These are phyloP conservation scores for Drosophila mauritiana DNA, from an alignment of 1,140 invertebrate genomes.

Conservation along the genomic window DNA sequence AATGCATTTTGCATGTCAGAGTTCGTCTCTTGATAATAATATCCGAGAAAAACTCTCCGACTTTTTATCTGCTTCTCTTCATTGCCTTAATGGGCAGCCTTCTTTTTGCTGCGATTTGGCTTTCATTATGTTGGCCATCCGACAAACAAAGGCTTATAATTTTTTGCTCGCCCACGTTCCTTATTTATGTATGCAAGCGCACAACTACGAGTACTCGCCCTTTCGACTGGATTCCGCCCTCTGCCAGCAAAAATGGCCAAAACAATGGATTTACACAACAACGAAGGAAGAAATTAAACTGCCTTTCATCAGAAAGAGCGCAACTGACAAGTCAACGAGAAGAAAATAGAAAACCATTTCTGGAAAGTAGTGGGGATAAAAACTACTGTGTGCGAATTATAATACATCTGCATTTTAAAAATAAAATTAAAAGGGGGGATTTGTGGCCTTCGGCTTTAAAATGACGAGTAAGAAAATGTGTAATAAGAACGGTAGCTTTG, in stretches of 20 bases:
- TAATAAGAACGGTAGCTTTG: conserved; percentile 27
- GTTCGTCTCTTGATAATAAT: conserved; percentile 69
- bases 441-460: conserved; percentile 4
- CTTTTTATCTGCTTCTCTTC: conserved; percentile 34
- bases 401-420: conserved; percentile 41
- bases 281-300: conserved; percentile 43
- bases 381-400: conserved; percentile 39
- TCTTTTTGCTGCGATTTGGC: conserved; percentile 32
- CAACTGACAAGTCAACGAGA: conserved; percentile 20
- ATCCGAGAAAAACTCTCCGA: conserved; percentile 33
- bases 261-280: conserved; percentile 60
- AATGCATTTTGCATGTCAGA: conserved; percentile 79
- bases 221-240: neutral
- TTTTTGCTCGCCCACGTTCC: conserved; percentile 41
- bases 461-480: conserved; percentile 1
- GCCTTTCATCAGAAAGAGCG: conserved; percentile 44
- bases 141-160: conserved; percentile 70
- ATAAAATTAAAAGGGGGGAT: conserved; percentile 8
- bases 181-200: conserved; percentile 37
- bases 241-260: conserved; percentile 51
- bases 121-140: conserved; percentile 62
- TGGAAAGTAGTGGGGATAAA: conserved; percentile 16
- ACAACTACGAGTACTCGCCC: conserved; percentile 13
- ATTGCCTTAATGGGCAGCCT: conserved; percentile 56
- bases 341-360: conserved; percentile 17